Evolutionary conservation across 2,113 vertebrate species (phyloP).

Genomic region (Trogon melanurus): DNA sequence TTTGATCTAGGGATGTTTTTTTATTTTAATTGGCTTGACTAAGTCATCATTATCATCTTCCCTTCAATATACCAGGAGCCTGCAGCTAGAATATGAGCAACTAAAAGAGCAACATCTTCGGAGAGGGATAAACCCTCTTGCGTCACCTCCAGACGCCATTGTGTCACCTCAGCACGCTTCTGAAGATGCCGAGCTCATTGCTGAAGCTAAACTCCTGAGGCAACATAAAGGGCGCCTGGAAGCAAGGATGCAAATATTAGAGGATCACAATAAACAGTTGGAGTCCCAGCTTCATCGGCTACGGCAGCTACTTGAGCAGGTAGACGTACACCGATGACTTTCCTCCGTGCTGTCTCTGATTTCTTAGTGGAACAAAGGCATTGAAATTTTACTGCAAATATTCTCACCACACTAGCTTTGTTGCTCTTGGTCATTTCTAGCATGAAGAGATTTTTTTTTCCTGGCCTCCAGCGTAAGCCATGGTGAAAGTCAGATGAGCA

Average conservation of each 20-base stretch:
- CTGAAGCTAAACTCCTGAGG: conserved; percentile 89
- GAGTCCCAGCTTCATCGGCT: conserved; percentile 96
- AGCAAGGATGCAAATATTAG: conserved; percentile 95
- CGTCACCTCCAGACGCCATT: conserved; percentile 77
- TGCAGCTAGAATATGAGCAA: conserved; percentile 92
- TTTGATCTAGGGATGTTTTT: neutral
- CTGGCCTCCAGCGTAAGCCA: neutral
- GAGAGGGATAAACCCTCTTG: conserved; percentile 74
- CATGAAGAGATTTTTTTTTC: neutral
- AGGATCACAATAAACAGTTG: conserved; percentile 97
- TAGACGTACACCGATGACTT: conserved; percentile 31
- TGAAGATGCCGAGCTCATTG: conserved; percentile 87
- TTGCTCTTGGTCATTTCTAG: neutral
- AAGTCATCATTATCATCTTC: neutral
- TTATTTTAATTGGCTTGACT: neutral
- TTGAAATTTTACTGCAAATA: neutral
- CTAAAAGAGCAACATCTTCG: conserved; percentile 89
- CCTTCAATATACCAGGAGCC: conserved; percentile 73
- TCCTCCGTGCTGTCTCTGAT: neutral
- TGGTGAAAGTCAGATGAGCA: neutral
- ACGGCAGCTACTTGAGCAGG: conserved; percentile 95
- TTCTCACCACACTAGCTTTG: neutral
- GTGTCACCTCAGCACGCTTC: conserved; percentile 76
- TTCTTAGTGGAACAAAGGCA: neutral
- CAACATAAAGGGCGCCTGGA: conserved; percentile 97